phyloP scores from a whole-genome alignment of 2,888 invertebrate species.

The Nebria salina region DNA sequence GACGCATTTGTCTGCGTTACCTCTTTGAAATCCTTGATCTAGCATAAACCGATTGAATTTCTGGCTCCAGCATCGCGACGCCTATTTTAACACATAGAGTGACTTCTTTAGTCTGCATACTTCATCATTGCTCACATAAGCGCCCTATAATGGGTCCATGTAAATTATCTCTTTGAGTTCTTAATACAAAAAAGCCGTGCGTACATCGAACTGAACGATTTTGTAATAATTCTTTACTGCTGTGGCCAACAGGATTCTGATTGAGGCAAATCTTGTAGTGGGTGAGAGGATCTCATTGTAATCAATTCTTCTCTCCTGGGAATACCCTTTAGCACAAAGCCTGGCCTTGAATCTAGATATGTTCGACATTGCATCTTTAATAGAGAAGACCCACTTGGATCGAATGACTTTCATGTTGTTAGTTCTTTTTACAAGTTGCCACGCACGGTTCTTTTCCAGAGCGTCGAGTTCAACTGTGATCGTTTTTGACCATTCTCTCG shows the following conservation, averaged over 20 bases:
- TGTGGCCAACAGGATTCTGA: slow-evolving; percentile 27
- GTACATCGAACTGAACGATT: slow-evolving; percentile 44
- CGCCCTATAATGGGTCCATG: slow-evolving; percentile 36
- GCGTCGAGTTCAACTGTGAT: too few species aligned
- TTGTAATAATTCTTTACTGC: slow-evolving; percentile 18
- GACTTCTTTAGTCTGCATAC: slow-evolving; percentile 32
- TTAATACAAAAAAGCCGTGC: not conserved
- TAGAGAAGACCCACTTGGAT: too few species aligned
- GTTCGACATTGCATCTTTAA: too few species aligned
- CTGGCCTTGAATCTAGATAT: too few species aligned
- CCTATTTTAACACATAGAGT: slow-evolving; percentile 35
- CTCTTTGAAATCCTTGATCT: too few species aligned
- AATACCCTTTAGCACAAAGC: too few species aligned
- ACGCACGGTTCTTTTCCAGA: too few species aligned
- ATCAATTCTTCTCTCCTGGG: too few species aligned
- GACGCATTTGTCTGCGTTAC: slow-evolving; percentile 19
- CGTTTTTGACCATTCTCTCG: too few species aligned
- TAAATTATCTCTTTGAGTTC: slow-evolving; percentile 37
- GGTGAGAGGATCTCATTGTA: slow-evolving; percentile 6
- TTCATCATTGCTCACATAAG: slow-evolving; percentile 4
- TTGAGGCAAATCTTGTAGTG: slow-evolving; percentile 27
- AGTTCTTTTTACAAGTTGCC: too few species aligned
- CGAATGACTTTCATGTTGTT: too few species aligned
- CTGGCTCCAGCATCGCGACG: slow-evolving; percentile 48
- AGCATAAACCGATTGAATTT: slow-evolving; percentile 28